A percentile compares a stretch with the other conserved stretches of the same genome.
phyloP scores from a whole-genome alignment of 2,888 invertebrate species.

The Choreutis nemorana region DNA sequence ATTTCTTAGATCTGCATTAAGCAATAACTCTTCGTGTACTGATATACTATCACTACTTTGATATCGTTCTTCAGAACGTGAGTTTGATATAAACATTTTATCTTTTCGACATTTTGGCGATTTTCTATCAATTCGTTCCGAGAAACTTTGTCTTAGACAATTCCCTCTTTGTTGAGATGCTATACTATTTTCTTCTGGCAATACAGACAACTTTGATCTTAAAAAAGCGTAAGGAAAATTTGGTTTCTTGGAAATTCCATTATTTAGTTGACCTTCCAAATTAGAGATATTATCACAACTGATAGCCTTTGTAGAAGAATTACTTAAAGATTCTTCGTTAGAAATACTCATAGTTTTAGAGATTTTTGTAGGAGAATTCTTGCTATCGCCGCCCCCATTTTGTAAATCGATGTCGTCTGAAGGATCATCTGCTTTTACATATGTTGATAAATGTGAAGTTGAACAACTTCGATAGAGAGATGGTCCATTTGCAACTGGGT shows the following conservation, averaged over 20 bases:
- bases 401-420: conserved; percentile 78
- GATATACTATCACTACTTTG: conserved; percentile 60
- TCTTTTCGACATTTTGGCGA: conserved; percentile 48
- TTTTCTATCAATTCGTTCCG: conserved; percentile 53
- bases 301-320: conserved; percentile 68
- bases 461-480: conserved; percentile 78
- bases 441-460: conserved; percentile 78
- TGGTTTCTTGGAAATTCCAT: conserved; percentile 64
- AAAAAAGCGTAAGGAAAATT: conserved; percentile 82
- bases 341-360: conserved; percentile 27
- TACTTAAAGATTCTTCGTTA: conserved; percentile 43
- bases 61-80: conserved; percentile 70
- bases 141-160: conserved; percentile 61
- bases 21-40: conserved; percentile 51
- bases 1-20: conserved; percentile 39
- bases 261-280: conserved; percentile 56
- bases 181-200: conserved; percentile 77
- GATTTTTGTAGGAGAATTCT: conserved; percentile 41
- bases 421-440: conserved; percentile 81
- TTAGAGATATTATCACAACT: conserved; percentile 78
- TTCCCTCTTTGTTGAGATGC: conserved; percentile 54
- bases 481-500: conserved; percentile 48
- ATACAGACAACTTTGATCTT: conserved; percentile 76
- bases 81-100: conserved; percentile 48
- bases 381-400: conserved; percentile 43